These are phyloP conservation scores for Caenorhabditis wallacei DNA, from an alignment of 2,888 invertebrate species.

Conservation along the genomic window DNA sequence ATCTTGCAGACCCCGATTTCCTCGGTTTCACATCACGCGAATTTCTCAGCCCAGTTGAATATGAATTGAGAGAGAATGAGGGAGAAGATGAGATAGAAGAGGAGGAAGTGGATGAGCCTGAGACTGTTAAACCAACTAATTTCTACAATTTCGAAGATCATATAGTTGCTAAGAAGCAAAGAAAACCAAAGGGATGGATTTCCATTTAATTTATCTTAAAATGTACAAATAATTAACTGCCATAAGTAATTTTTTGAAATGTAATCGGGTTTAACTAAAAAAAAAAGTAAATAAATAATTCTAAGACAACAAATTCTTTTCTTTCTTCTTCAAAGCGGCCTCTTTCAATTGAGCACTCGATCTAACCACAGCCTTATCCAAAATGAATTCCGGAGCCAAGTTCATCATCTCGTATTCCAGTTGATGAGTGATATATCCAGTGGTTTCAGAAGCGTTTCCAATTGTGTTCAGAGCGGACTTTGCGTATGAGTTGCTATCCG, in stretches of 20 bases:
- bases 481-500: constrained; percentile 70
- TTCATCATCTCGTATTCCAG: constrained; percentile 73
- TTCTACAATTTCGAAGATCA: constrained; percentile 51
- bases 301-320: constrained; percentile 41
- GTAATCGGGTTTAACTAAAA: constrained; percentile 9
- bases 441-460: constrained; percentile 77
- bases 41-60: constrained; percentile 26
- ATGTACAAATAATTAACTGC: constrained; percentile 8
- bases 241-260: neutral
- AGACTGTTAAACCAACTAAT: neutral
- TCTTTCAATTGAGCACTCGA: constrained; percentile 71
- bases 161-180: constrained; percentile 23
- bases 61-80: constrained; percentile 37
- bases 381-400: constrained; percentile 72
- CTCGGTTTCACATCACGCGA: constrained; percentile 34
- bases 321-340: constrained; percentile 75
- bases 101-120: neutral
- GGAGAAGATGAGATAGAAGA: constrained; percentile 8
- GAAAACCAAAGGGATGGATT: constrained; percentile 38
- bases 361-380: constrained; percentile 67
- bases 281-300: constrained; percentile 18
- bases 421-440: constrained; percentile 79
- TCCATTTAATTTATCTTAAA: neutral
- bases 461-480: constrained; percentile 77
- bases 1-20: constrained; percentile 44